These are phyloP conservation scores for Sinodicranocentrus sp. DNA, from an alignment of 2,888 invertebrate species.

Conservation along the genomic window DNA sequence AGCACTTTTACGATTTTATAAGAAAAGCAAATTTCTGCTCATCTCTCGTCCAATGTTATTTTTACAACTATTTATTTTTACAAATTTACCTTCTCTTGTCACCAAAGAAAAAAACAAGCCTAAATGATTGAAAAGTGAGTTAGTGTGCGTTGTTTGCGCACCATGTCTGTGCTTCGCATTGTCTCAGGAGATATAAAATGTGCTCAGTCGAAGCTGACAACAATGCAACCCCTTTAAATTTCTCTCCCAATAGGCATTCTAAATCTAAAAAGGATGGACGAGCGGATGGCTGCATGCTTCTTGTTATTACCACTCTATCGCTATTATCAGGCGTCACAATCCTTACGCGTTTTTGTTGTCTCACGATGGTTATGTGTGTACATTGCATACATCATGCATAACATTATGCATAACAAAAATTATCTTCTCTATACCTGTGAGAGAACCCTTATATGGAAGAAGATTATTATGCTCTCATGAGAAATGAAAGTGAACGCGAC, in stretches of 20 bases:
- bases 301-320: constrained; percentile 31
- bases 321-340: constrained; percentile 41
- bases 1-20: too few species aligned
- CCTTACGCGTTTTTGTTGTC: constrained; percentile 18
- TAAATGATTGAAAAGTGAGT: not conserved
- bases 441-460: constrained; percentile 56
- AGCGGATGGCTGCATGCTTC: constrained; percentile 13
- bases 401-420: constrained; percentile 28
- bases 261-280: constrained; percentile 39
- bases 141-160: not conserved
- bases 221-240: constrained; percentile 58
- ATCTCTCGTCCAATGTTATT: not conserved
- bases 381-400: constrained; percentile 14
- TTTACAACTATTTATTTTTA: constrained; percentile 6
- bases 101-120: not conserved
- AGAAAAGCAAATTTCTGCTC: constrained; percentile 27
- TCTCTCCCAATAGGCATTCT: constrained; percentile 41
- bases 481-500: constrained; percentile 68
- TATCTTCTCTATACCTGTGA: not conserved
- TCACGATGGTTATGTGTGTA: constrained; percentile 29
- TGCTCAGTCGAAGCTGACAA: constrained; percentile 38
- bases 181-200: constrained; percentile 35
- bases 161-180: constrained; percentile 45
- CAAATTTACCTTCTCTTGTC: constrained; percentile 7
- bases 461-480: constrained; percentile 51